Evolutionary conservation across 2,888 invertebrate genomes (phyloP).

Genomic region (Sylvicola cinctus): DNA sequence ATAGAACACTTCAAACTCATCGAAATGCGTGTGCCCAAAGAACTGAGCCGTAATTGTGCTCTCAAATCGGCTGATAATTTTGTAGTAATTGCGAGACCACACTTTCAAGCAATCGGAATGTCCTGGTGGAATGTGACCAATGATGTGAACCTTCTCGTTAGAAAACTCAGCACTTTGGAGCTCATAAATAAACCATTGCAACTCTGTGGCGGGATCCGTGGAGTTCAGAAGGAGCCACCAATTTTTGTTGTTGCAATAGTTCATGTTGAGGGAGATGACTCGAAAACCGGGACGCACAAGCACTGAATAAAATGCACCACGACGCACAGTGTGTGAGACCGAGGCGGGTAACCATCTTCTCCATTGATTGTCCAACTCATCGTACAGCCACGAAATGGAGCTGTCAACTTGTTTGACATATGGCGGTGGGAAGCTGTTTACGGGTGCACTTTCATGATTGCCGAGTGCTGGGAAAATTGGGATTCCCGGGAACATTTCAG

Average conservation of each 20-base stretch:
- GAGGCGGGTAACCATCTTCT: conserved; percentile 76
- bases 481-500: conserved; percentile 70
- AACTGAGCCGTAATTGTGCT: conserved; percentile 79
- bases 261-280: conserved; percentile 87
- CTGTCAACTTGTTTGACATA: conserved; percentile 61
- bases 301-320: conserved; percentile 83
- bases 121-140: conserved; percentile 92
- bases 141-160: conserved; percentile 90
- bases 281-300: conserved; percentile 76
- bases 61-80: conserved; percentile 73
- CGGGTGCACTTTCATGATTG: conserved; percentile 91
- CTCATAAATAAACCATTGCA: conserved; percentile 90
- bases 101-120: conserved; percentile 83
- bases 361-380: conserved; percentile 62
- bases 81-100: conserved; percentile 89
- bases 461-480: conserved; percentile 90
- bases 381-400: conserved; percentile 81
- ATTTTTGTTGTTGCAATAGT: conserved; percentile 88
- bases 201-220: conserved; percentile 86
- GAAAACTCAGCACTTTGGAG: conserved; percentile 84
- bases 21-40: conserved; percentile 84
- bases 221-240: conserved; percentile 91
- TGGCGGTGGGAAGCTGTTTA: conserved; percentile 81
- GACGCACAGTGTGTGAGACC: conserved; percentile 64
- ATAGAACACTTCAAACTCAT: conserved; percentile 86